Base-by-base conservation (phyloP, 2,888 invertebrate species). In the Cataglyphis albicans region DNA sequence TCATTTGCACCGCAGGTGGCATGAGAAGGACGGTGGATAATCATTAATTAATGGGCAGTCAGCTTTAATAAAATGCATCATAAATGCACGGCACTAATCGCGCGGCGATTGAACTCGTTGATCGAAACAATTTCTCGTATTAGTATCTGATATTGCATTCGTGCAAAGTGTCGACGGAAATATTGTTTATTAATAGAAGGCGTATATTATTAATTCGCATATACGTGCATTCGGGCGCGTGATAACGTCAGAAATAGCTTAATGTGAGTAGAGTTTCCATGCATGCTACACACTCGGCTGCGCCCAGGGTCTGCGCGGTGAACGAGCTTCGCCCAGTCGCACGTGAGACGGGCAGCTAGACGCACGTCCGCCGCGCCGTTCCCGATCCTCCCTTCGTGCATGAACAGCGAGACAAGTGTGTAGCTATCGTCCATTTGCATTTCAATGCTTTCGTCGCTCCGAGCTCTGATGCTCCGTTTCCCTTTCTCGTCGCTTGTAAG, bases 341-440 rank as follows among this genome's bases (percentile, higher is more conserved):
- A 81, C 73, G 84, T 72, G 85, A 85, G 82, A 70, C 81, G 87
- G 64, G 82, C 88, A 86, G 83, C 86, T 80, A 86, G 86, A 74
- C 83, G 87, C 82, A 84, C 83, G 85, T 76, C 48, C 65, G 61
- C 63, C 73, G 18, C 65, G 64, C 63, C 73, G 18, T 74, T 25
- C 59, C 73, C 68, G 76, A 83, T 78, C 80, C 81, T 68, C 57
- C 83, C 59, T 55, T 82, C 81, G 81, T 61, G 68, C 81, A 81
- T 73, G 68, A 86, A 78, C 72, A 61, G 48, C 57, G 73, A 78
- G 65, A 81, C 82, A 82, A 82, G 70, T 82, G 44, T 72, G 83
- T 70, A 78, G 82, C 74, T 70, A 44, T 75, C 83, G 72, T 84
- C 88, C 87, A 88, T 88, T 88, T 89, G 89, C 89, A 89, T 89